These are phyloP conservation scores for Saturnia pavonia DNA, from an alignment of 2,888 invertebrate species.

Conservation along the genomic window DNA sequence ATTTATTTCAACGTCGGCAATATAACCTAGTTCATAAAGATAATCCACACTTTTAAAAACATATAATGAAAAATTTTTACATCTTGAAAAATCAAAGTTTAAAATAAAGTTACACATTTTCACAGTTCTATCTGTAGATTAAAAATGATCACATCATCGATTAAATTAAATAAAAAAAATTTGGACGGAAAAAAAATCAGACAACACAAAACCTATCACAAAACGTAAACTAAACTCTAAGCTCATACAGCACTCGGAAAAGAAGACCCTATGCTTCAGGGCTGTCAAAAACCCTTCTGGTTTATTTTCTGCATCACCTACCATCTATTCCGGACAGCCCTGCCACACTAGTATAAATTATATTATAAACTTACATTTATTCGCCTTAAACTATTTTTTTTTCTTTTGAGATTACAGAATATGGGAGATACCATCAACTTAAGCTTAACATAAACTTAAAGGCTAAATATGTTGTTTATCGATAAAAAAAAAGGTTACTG, in stretches of 20 bases:
- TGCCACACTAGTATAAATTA: background rate
- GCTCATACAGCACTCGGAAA: constrained; percentile 28
- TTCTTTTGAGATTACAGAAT: background rate
- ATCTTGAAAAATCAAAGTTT: constrained; percentile 18
- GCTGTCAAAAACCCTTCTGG: background rate
- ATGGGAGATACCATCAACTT: background rate
- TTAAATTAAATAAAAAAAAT: constrained; percentile 49
- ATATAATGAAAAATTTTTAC: background rate
- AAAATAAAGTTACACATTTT: constrained; percentile 17
- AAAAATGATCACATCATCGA: constrained; percentile 45
- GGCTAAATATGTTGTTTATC: background rate
- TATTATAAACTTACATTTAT: background rate
- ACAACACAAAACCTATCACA: constrained; percentile 32
- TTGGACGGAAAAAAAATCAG: constrained; percentile 71
- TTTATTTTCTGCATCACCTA: background rate
- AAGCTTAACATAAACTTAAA: background rate
- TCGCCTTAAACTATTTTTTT: background rate
- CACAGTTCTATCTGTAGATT: constrained; percentile 18
- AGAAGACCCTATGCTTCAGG: constrained; percentile 4
- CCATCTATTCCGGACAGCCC: background rate
- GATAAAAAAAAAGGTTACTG: background rate
- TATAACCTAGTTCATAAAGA: background rate
- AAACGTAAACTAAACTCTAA: constrained; percentile 40
- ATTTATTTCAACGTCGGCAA: background rate
- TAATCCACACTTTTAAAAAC: background rate